A percentile compares a stretch with the other conserved stretches of the same genome.
Evolutionary conservation across 1,140 invertebrate species (phyloP).

Genomic region (Galleria mellonella): DNA sequence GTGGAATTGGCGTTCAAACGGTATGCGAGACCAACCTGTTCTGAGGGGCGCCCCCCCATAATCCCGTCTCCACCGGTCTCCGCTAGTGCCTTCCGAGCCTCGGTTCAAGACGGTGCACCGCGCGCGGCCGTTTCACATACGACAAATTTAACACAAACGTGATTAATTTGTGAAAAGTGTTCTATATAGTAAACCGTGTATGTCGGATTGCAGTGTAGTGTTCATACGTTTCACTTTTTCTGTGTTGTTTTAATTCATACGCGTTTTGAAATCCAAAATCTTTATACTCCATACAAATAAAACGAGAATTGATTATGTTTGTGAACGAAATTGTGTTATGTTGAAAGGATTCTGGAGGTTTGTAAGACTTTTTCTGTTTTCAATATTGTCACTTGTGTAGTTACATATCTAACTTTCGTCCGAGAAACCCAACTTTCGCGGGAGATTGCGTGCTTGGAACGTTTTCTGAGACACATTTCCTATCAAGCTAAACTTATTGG

Average conservation of each 20-base stretch:
- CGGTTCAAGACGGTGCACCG: slow-evolving; percentile 16
- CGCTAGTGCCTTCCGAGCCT: slow-evolving; percentile 45
- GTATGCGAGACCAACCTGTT: slow-evolving; percentile 65
- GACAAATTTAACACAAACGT: not conserved
- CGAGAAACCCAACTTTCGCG: too few species aligned
- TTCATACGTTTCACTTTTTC: slow-evolving; percentile 23
- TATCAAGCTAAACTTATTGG: too few species aligned
- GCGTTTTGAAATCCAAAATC: not conserved
- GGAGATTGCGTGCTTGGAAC: too few species aligned
- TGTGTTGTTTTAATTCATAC: slow-evolving; percentile 1
- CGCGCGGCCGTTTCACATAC: slow-evolving; percentile 4
- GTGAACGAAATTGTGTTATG: slow-evolving; percentile 41
- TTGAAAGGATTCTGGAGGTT: slow-evolving; percentile 57
- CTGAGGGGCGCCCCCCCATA: slow-evolving; percentile 30
- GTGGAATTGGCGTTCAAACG: slow-evolving; percentile 67
- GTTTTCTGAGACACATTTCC: too few species aligned
- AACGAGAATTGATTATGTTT: slow-evolving; percentile 40
- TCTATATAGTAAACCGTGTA: slow-evolving; percentile 15
- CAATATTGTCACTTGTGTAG: too few species aligned
- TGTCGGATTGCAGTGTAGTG: slow-evolving; percentile 59
- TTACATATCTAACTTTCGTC: too few species aligned
- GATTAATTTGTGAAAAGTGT: not conserved
- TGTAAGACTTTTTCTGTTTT: slow-evolving; percentile 8
- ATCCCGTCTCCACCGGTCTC: slow-evolving; percentile 14
- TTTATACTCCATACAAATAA: slow-evolving; percentile 9